A percentile compares a stretch with the other conserved stretches of the same genome.
These are phyloP conservation scores for Pandion haliaetus DNA, from an alignment of 2,113 vertebrate species.

Conservation along the genomic window DNA sequence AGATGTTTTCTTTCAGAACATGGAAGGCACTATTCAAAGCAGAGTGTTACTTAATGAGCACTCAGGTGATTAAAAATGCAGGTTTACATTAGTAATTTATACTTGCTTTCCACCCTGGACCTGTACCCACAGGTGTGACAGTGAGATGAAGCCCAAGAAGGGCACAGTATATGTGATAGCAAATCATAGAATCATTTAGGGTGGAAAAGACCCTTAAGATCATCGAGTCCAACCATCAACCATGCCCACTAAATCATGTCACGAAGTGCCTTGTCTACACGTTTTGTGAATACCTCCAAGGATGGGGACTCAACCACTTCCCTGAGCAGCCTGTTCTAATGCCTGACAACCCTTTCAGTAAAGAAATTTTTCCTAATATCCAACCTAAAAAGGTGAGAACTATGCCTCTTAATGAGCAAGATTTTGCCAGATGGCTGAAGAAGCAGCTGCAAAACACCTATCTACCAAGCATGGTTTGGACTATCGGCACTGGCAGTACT, in stretches of 20 bases:
- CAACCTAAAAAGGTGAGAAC: background rate
- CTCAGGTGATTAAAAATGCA: background rate
- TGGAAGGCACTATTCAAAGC: background rate
- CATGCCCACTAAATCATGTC: too few relatives aligned
- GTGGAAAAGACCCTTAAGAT: too few relatives aligned
- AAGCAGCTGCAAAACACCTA: background rate
- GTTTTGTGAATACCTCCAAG: too few relatives aligned
- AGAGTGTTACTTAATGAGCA: background rate
- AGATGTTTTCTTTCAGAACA: background rate
- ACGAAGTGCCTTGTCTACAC: too few relatives aligned
- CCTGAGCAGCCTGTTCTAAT: too few relatives aligned
- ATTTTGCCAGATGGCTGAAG: background rate
- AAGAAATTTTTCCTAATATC: too few relatives aligned
- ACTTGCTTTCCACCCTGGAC: accelerated
- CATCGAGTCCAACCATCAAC: too few relatives aligned
- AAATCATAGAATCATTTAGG: too few relatives aligned
- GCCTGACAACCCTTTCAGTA: too few relatives aligned
- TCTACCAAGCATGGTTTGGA: background rate
- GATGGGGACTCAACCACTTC: too few relatives aligned
- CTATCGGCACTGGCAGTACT: background rate
- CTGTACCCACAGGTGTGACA: background rate
- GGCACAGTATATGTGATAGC: background rate
- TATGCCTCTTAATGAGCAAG: background rate
- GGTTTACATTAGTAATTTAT: background rate
- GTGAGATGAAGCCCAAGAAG: background rate